Conservation (phyloP, 2,113 vertebrate species). For the Lynx canadensis region DNA sequence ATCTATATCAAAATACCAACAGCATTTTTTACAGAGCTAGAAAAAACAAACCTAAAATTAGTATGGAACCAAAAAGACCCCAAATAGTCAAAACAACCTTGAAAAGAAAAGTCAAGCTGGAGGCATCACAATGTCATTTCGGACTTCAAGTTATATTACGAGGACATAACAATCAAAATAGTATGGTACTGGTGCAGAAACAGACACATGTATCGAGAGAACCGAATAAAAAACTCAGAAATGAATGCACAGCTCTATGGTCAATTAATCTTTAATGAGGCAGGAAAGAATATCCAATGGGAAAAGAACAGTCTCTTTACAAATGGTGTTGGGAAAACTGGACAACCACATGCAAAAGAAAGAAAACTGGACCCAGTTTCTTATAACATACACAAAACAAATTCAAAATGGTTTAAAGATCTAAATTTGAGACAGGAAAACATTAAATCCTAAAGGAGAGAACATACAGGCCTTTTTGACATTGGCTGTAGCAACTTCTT, state of each 20-base stretch:
- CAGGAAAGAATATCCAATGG: not conserved
- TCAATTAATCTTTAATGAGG: not conserved
- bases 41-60: not conserved
- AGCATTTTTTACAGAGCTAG: not conserved
- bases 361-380: not conserved
- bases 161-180: not conserved
- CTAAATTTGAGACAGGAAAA: not conserved
- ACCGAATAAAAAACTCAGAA: not conserved
- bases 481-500: not conserved
- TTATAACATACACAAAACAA: not conserved
- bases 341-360: not conserved
- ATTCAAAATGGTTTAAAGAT: not conserved
- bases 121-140: not conserved
- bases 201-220: not conserved
- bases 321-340: not conserved
- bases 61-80: not conserved
- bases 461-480: not conserved
- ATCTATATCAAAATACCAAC: not conserved
- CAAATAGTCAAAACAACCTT: not conserved
- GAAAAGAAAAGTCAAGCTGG: not conserved
- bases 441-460: not conserved
- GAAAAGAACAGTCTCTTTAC: not conserved
- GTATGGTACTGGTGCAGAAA: not conserved
- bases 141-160: not conserved
- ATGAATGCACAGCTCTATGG: not conserved